Percentiles rank a stretch among this genome's conserved stretches.
These are phyloP conservation scores for Phoeniculus purpureus DNA, from an alignment of 2,797 vertebrate genomes.

Conservation along the genomic window DNA sequence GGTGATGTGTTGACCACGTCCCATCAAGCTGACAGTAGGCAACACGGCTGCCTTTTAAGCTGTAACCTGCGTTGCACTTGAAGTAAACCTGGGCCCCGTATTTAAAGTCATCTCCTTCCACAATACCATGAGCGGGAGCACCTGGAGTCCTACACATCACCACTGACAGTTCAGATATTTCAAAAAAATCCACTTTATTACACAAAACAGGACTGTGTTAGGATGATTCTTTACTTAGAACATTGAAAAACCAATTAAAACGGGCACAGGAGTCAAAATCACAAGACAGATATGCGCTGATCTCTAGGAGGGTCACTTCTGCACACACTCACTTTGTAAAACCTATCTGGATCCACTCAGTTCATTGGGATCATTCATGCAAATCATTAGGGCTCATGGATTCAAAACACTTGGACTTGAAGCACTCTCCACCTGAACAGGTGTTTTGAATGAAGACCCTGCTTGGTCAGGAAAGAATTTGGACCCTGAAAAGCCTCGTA, in stretches of 20 bases:
- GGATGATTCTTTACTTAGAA: conserved; percentile 64
- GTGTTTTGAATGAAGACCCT: not conserved
- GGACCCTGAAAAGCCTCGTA: not conserved
- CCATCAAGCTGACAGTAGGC: conserved; percentile 87
- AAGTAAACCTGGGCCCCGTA: conserved; percentile 86
- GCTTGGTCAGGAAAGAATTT: not conserved
- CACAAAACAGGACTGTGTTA: conserved; percentile 75
- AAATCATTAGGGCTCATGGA: not conserved
- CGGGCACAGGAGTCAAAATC: conserved; percentile 31
- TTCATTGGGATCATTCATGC: not conserved
- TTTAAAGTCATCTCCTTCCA: conserved; percentile 85
- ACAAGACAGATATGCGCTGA: not conserved
- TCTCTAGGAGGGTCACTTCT: not conserved
- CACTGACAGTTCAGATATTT: conserved; percentile 84
- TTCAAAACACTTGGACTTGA: not conserved
- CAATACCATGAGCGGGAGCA: conserved; percentile 84
- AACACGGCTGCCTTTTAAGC: conserved; percentile 79
- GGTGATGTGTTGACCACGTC: conserved; percentile 75
- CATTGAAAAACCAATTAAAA: conserved; percentile 32
- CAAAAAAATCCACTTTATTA: conserved; percentile 78
- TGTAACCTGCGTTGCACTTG: conserved; percentile 85
- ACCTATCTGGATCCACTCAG: not conserved
- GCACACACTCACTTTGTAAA: not conserved
- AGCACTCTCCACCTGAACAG: not conserved
- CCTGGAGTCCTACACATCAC: conserved; percentile 88